A percentile compares a stretch with the other conserved stretches of the same genome.
phyloP scores from a whole-genome alignment of 1,140 invertebrate species.

The roundworm (Caenorhabditis elegans) region WBcel235 BX284606.5:6630501-6631000 shows the following conservation, averaged over 20 bases:
- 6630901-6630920: not conserved
- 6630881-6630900: not conserved
- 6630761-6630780: not conserved
- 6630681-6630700: not conserved
- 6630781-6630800: not conserved
- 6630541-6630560: conserved; percentile 66
- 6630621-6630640: conserved; percentile 59
- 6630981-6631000: too few relatives aligned
- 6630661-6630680: too few relatives aligned
- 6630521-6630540: conserved; percentile 66
- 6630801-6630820: not conserved
- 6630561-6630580: conserved; percentile 61
- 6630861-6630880: not conserved
- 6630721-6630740: not conserved
- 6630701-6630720: not conserved
- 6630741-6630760: not conserved
- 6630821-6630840: conserved; percentile 2
- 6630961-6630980: too few relatives aligned
- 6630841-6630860: not conserved
- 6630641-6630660: conserved; percentile 63
- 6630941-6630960: too few relatives aligned
- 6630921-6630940: too few relatives aligned
- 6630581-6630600: conserved; percentile 64
- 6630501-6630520: conserved; percentile 63
- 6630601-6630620: conserved; percentile 62